These are phyloP conservation scores for Antennarius maculatus DNA, from an alignment of 2,797 vertebrate species.

Conservation along the genomic window DNA sequence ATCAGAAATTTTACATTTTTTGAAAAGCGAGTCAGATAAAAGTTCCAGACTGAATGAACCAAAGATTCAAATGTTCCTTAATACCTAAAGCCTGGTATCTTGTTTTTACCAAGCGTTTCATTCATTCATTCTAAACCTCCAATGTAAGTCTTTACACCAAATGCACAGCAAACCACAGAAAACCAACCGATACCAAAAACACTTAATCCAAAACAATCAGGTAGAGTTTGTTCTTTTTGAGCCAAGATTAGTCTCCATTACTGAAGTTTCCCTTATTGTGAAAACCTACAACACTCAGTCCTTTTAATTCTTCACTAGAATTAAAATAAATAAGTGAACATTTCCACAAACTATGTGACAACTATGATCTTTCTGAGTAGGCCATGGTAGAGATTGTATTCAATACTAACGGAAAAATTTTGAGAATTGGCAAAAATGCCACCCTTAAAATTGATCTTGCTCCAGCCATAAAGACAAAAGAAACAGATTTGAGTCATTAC, in stretches of 20 bases:
- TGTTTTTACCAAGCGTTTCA: conserved; percentile 10
- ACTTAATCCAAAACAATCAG: conserved; percentile 33
- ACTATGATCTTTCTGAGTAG: not conserved
- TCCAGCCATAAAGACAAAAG: too few relatives aligned
- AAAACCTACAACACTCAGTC: not conserved
- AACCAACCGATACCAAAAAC: conserved; percentile 47
- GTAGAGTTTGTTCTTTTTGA: conserved; percentile 45
- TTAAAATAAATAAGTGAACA: not conserved
- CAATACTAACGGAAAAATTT: too few relatives aligned
- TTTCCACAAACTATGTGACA: not conserved
- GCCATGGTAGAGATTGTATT: not conserved
- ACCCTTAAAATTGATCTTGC: too few relatives aligned
- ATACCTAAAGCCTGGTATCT: not conserved
- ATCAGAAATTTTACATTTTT: not conserved
- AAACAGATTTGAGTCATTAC: too few relatives aligned
- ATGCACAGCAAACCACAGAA: conserved; percentile 32
- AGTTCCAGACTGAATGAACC: not conserved
- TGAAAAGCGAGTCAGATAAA: not conserved
- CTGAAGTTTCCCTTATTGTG: conserved; percentile 22
- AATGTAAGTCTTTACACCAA: conserved; percentile 63
- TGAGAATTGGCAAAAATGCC: too few relatives aligned
- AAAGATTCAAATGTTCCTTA: not conserved
- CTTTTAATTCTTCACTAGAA: not conserved
- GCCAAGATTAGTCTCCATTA: conserved; percentile 59
- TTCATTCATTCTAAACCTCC: conserved; percentile 31